Base-by-base conservation (phyloP, 30 jellyfish, hydroid and myxozoan genomes). In the Mastigias papua region DNA sequence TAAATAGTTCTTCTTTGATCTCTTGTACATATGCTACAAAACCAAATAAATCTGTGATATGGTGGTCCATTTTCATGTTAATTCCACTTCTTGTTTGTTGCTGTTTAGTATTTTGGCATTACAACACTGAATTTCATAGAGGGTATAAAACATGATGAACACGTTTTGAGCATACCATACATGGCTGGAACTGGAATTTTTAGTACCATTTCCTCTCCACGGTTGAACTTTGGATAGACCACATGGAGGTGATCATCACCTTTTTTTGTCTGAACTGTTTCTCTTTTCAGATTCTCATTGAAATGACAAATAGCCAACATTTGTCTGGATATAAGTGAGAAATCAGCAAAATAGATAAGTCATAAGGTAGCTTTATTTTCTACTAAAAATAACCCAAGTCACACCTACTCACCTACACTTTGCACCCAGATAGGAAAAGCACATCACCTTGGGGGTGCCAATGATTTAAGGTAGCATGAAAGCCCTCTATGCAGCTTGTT, bases 361-460 rank as follows among this genome's bases (percentile, higher is more conserved):
- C 16, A 6, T 6, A 16, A 46, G 60, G 60, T 46, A 46, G 13
- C 8, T 8, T 6, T 6, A 46, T 46, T 46, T 46, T 46, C 60
- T 46, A 6, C 16, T 6, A 46, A 8, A 46, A 6, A 16, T 16
- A 46, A 6, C 13, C 8, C 60, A 46, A 6, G 60, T 46, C 16
- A 46, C 16, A 16, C 13, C 13, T 46, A 73, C 13, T 78, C n/a
- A 78, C 81, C 89, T 78, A 60, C 78, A 58, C 30, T 57, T 57
- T 62, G 80, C 31, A 34, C 89, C 81, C 29, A 78, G 78, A 50
- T 46, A 78, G n/a, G 69, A 60, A 34, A 19, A 81, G 27, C 48
- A 58, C 17, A 81, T 48, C 84, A 81, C 66, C 48, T 81, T 81
- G 9, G 83, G 91, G 84, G 48, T 75, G 76, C 91, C n/a, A n/a